Conservation (phyloP, 2,113 vertebrate species). For the Bufo bufo region DNA sequence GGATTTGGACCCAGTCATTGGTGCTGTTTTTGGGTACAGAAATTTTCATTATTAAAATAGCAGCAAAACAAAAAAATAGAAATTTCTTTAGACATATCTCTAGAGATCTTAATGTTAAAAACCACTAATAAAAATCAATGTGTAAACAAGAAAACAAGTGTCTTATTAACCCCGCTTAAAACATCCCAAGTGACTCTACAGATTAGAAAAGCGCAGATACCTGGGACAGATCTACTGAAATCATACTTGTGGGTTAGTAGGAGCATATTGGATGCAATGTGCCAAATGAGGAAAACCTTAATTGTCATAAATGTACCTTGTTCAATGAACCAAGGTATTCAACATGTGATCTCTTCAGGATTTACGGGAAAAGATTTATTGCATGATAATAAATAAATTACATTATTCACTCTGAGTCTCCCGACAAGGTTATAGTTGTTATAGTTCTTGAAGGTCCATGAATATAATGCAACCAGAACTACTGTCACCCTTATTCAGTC, state of each 20-base stretch:
- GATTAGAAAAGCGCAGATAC: neutral
- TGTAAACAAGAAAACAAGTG: conserved; percentile 46
- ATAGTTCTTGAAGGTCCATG: too few relatives aligned
- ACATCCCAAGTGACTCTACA: conserved; percentile 19
- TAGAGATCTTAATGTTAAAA: conserved; percentile 30
- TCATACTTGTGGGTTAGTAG: neutral
- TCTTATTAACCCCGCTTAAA: conserved; percentile 34
- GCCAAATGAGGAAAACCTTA: too few relatives aligned
- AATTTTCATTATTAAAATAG: conserved; percentile 21
- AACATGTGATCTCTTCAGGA: too few relatives aligned
- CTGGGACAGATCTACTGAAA: neutral
- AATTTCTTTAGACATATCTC: conserved; percentile 11
- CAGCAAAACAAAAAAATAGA: conserved; percentile 4
- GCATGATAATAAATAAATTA: too few relatives aligned
- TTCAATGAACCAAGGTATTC: too few relatives aligned
- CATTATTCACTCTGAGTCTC: too few relatives aligned
- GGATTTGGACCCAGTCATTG: neutral
- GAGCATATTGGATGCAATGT: neutral
- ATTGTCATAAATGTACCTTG: too few relatives aligned
- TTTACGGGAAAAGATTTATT: too few relatives aligned
- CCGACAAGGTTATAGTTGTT: too few relatives aligned
- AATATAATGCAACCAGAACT: too few relatives aligned
- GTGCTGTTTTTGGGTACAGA: neutral
- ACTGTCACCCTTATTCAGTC: too few relatives aligned
- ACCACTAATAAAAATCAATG: conserved; percentile 40